A percentile compares a stretch with the other conserved stretches of the same genome.
Evolutionary conservation across 2,113 vertebrate genomes (phyloP).

Genomic region (Tenebrosternarchus preto): DNA sequence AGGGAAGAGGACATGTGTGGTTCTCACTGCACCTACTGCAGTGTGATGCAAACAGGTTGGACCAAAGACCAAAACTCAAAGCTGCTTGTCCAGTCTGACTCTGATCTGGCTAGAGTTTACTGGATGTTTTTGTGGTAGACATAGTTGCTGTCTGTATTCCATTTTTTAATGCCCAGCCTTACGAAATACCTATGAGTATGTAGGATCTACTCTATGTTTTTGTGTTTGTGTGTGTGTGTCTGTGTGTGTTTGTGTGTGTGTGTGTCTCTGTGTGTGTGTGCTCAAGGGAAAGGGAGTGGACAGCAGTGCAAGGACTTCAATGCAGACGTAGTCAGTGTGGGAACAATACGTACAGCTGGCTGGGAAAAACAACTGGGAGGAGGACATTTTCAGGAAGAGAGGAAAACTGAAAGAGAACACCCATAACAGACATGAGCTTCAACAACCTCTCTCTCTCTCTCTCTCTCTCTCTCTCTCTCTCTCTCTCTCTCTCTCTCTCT

Average conservation of each 20-base stretch:
- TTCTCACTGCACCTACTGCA: constrained; percentile 41
- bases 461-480: constrained; percentile 2
- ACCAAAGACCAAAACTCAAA: too few species aligned
- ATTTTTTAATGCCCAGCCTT: constrained; percentile 10
- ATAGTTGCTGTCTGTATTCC: constrained; percentile 10
- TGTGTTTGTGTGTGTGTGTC: constrained; percentile 30
- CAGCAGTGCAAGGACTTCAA: constrained; percentile 40
- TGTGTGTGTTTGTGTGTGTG: background rate
- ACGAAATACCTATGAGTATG: constrained; percentile 12
- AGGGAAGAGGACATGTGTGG: background rate
- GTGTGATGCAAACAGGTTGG: constrained; percentile 49
- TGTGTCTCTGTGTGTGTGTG: constrained; percentile 56
- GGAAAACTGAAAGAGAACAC: constrained; percentile 73
- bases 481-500: constrained; percentile 9
- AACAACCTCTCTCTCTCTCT: constrained; percentile 40
- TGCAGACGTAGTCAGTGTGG: constrained; percentile 55
- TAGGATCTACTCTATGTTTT: constrained; percentile 22
- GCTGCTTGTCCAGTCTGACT: constrained; percentile 1
- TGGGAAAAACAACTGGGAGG: constrained; percentile 68
- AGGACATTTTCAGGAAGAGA: constrained; percentile 65
- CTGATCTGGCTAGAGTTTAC: constrained; percentile 31
- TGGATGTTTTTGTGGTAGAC: constrained; percentile 29
- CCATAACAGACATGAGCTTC: constrained; percentile 61
- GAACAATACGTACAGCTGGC: constrained; percentile 66
- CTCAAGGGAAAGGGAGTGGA: constrained; percentile 56